Base-by-base conservation (phyloP, 1,140 invertebrate genomes). In the Arctopsyche grandis region DNA sequence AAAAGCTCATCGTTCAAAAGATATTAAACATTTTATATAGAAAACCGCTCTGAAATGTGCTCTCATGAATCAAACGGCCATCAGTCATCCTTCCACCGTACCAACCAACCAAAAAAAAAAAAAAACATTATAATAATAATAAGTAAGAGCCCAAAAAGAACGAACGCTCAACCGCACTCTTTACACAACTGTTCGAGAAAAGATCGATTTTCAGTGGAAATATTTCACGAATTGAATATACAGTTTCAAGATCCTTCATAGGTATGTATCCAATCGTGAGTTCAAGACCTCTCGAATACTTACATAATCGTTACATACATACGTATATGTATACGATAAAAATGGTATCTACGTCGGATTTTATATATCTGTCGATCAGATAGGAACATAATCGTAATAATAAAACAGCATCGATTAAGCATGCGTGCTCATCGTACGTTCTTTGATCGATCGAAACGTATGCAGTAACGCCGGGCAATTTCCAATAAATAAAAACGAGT, bases 1-100 rank as follows among this genome's bases (percentile, higher is more conserved):
- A 82, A 69, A 75, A 79, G 69, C 78, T 77, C 81, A 82, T 82
- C 81, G 81, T 82, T 82, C 78, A 82, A 80, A 82, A 79, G 76
- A 82, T 82, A 82, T 82, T 82, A 82, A 82, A 82, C 81, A 79
- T 77, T 78, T 82, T 82, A 80, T 82, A 82, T 80, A 79, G 81
- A 82, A 82, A 82, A 79, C 78, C 78, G 80, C 75, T 79, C 78
- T 77, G 78, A 79, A 80, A 80, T 80, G 79, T 80, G 78, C 79
- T 75, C 81, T 80, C 81, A 82, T 82, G 81, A 82, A 82, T 82
- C 81, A 82, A 80, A 78, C 71, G 58, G 46, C 81, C 81, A 82
- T 82, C 81, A 80, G 81, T 82, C 81, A 80, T 82, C 79, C 79
- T 77, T 77, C 78, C 66, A 66, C 78, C 78, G 44, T 77, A 81